A percentile compares a stretch with the other conserved stretches of the same genome.
These are phyloP conservation scores for Limonius californicus DNA, from an alignment of 1,140 invertebrate genomes.

Conservation along the genomic window DNA sequence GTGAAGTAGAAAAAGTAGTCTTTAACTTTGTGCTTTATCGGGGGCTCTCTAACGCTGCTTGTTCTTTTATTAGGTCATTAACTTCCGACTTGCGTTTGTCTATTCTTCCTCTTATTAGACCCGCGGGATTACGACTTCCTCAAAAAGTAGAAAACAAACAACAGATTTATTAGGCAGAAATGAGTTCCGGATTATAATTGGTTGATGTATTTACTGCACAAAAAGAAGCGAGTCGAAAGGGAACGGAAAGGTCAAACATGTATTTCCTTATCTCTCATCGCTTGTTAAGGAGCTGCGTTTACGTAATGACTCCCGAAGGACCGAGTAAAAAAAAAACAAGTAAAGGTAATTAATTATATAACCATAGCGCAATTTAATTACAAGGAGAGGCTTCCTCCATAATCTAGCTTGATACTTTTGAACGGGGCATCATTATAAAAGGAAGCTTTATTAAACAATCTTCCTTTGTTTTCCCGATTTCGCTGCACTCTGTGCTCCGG, in stretches of 20 bases:
- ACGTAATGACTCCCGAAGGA: too few species aligned
- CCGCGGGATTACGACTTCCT: slow-evolving; percentile 36
- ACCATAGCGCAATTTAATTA: background rate
- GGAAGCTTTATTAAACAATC: slow-evolving; percentile 1
- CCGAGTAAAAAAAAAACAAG: too few species aligned
- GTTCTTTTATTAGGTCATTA: background rate
- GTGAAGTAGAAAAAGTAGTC: too few species aligned
- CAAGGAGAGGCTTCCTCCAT: background rate
- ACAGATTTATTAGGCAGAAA: too few species aligned
- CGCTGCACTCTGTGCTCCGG: background rate
- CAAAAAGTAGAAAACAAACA: slow-evolving; percentile 30
- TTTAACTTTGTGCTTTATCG: too few species aligned
- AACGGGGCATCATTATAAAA: background rate
- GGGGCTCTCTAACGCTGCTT: too few species aligned
- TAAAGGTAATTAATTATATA: background rate
- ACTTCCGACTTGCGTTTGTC: slow-evolving; percentile 32
- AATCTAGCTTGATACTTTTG: background rate
- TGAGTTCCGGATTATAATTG: too few species aligned
- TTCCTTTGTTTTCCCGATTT: background rate
- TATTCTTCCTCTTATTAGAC: slow-evolving; percentile 21
- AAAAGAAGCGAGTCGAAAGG: too few species aligned
- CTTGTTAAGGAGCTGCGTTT: too few species aligned
- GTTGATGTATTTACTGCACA: too few species aligned
- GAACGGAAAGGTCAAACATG: too few species aligned
- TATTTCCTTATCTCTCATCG: too few species aligned